These are phyloP conservation scores for Epiblema foenella DNA, from an alignment of 2,888 invertebrate species.

Conservation along the genomic window DNA sequence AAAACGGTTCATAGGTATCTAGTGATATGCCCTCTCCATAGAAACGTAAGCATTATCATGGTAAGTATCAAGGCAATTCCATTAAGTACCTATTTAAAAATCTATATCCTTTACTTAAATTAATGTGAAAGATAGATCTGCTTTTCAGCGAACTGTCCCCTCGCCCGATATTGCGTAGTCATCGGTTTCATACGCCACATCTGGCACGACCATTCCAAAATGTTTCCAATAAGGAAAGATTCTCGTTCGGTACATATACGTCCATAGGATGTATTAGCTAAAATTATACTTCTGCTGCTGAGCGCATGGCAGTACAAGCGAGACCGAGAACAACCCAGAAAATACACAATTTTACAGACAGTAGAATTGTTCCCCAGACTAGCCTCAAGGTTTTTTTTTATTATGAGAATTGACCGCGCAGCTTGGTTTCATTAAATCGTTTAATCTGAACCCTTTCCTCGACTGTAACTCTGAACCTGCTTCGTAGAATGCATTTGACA, in stretches of 20 bases:
- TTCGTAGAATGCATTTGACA: conserved; percentile 5
- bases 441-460: conserved; percentile 20
- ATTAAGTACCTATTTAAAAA: neutral
- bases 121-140: neutral
- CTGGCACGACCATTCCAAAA: conserved; percentile 27
- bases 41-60: too few relatives aligned
- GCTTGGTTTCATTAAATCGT: conserved; percentile 3
- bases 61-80: too few relatives aligned
- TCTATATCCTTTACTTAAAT: neutral
- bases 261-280: neutral
- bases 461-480: neutral
- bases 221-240: conserved; percentile 28
- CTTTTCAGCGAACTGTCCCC: neutral
- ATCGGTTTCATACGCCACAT: conserved; percentile 17
- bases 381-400: conserved; percentile 14
- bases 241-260: neutral
- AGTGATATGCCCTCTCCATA: too few relatives aligned
- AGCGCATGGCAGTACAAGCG: neutral
- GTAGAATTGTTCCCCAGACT: neutral
- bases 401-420: conserved; percentile 11
- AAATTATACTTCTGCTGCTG: neutral
- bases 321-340: too few relatives aligned
- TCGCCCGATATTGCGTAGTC: conserved; percentile 33
- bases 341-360: neutral
- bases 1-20: too few relatives aligned